Evolutionary conservation across 2,113 vertebrate genomes (phyloP).

Genomic region (Varanus komodoensis): DNA sequence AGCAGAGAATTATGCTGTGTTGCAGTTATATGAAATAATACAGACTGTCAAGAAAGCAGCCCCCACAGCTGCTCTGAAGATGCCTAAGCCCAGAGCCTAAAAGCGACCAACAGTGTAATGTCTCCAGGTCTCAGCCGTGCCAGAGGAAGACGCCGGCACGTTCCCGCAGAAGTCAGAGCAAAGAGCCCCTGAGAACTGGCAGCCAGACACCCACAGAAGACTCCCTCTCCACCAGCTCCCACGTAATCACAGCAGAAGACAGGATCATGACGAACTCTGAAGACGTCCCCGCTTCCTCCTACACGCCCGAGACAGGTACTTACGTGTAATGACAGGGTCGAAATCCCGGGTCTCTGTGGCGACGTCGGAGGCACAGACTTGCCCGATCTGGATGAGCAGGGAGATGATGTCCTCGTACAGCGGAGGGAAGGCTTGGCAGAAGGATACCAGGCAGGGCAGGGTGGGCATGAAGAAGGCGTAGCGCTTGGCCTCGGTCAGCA

Average conservation of each 20-base stretch:
- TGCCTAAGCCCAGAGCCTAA: no score
- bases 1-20: no score
- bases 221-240: not conserved
- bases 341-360: constrained; percentile 92
- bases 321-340: constrained; percentile 94
- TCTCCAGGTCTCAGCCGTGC: no score
- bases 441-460: constrained; percentile 93
- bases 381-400: constrained; percentile 94
- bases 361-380: constrained; percentile 96
- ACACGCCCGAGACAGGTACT: constrained; percentile 57
- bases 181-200: no score
- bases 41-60: no score
- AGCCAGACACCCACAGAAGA: not conserved
- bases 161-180: no score
- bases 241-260: not conserved
- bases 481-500: constrained; percentile 92
- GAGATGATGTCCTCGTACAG: constrained; percentile 95
- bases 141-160: no score
- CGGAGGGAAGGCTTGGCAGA: constrained; percentile 97
- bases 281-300: not conserved
- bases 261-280: no score
- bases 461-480: constrained; percentile 97
- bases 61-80: no score
- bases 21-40: no score
- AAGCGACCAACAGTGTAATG: no score